Evolutionary conservation across 2,797 vertebrate genomes (phyloP).

Genomic region (Cephalopachus bancanus): DNA sequence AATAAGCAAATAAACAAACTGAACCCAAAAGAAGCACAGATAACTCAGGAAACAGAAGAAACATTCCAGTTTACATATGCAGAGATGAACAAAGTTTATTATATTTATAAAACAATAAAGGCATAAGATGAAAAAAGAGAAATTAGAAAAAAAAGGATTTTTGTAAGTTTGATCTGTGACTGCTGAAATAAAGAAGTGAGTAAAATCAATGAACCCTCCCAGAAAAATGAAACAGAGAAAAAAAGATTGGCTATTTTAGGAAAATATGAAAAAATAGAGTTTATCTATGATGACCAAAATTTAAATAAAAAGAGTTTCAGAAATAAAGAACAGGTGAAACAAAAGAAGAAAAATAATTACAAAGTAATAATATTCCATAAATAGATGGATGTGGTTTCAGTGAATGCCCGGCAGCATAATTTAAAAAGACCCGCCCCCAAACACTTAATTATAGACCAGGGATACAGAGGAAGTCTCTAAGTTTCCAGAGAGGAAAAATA

Average conservation of each 20-base stretch:
- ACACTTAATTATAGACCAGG: neutral
- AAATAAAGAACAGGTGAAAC: neutral
- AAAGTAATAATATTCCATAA: conserved; percentile 21
- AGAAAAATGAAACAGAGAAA: neutral
- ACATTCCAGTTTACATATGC: neutral
- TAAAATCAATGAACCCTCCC: neutral
- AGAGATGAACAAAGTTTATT: neutral
- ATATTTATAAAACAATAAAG: neutral
- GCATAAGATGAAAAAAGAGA: neutral
- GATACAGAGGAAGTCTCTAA: neutral
- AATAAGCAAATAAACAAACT: neutral
- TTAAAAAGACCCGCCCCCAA: neutral
- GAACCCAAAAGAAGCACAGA: neutral
- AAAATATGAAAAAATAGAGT: neutral
- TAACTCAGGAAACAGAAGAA: neutral
- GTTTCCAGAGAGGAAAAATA: neutral
- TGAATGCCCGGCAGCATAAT: neutral
- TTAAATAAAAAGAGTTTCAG: neutral
- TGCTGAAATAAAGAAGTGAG: neutral
- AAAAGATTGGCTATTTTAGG: neutral
- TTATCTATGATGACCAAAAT: neutral
- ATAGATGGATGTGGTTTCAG: neutral
- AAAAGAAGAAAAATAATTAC: neutral
- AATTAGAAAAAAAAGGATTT: neutral
- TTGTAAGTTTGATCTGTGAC: neutral